Conservation (phyloP, 2,888 invertebrate species). For the Gnatocerus cornutus region DNA sequence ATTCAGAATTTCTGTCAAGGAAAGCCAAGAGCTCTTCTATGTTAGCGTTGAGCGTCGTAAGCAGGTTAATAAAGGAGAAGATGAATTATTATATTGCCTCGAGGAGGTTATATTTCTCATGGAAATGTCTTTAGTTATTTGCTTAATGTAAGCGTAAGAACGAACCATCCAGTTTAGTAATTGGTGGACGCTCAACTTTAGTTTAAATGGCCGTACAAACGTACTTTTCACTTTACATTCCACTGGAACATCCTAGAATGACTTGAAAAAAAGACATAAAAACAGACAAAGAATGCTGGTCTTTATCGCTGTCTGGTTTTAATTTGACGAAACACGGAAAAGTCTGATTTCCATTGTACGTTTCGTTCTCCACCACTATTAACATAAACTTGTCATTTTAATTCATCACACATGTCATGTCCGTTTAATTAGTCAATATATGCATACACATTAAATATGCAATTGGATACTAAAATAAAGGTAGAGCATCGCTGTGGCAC, state of each 20-base stretch:
- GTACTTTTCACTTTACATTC: conserved; percentile 2
- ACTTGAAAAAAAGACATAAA: background rate
- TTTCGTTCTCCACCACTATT: too few relatives aligned
- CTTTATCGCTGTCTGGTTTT: background rate
- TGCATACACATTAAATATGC: too few relatives aligned
- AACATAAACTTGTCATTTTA: too few relatives aligned
- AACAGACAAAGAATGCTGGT: background rate
- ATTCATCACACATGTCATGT: too few relatives aligned
- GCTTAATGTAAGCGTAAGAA: conserved; percentile 35
- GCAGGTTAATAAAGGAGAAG: conserved; percentile 58
- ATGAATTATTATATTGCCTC: conserved; percentile 56
- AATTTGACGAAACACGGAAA: too few relatives aligned
- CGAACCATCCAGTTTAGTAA: conserved; percentile 31
- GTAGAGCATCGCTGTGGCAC: too few relatives aligned
- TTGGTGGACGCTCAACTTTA: conserved; percentile 23
- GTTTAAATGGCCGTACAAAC: conserved; percentile 11
- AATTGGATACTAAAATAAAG: too few relatives aligned
- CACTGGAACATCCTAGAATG: conserved; percentile 1
- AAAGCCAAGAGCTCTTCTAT: conserved; percentile 50
- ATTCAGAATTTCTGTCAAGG: conserved; percentile 40
- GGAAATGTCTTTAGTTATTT: conserved; percentile 43
- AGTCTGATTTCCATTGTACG: too few relatives aligned
- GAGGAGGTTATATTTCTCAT: conserved; percentile 53
- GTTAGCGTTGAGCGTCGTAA: conserved; percentile 54
- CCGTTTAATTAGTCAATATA: too few relatives aligned